Evolutionary conservation across 2,113 vertebrate genomes (phyloP), one percentile per base, ranked within the genome.

Genomic region (Baryphthengus martii): DNA sequence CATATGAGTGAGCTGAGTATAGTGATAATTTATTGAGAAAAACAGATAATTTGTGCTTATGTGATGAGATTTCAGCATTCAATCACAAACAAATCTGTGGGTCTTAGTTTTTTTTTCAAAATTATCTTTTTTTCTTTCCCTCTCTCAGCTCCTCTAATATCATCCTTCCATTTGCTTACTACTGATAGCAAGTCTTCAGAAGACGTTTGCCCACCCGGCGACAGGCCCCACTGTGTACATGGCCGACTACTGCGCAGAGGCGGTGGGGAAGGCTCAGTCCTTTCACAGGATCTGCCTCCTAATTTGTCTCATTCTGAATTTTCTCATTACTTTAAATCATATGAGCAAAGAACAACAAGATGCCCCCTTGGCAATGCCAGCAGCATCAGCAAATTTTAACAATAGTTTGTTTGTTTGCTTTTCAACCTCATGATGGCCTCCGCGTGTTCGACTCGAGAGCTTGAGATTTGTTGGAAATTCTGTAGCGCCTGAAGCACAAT

Each of bases 361-460:
- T 92, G 74, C 47, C 53, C 75, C 79, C 82, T 73, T 75, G 78
- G 85, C 79, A 87, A 47, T 23, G 88, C 93, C 95, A 91, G 91
- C 73, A 94, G 86, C 95, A 92, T 93, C 93, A 93, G 96, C 86
- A 93, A 53, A 93, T 85, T 94, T 92, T 93, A 91, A 96, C 96
- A 97, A 85, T 74, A 85, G 83, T 93, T 95, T 93, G 88, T 90
- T 93, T 97, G 89, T 97, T 66, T 65, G 76, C 75, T 94, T 92
- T 95, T 94, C 92, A 96, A 79, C 78, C 79, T 96, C 91, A 73
- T 52, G 77, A 93, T 85, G 71, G 90, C 61, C 87, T 95, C 95
- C 78, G 74, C 44, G 5, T 81, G 53, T 89, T 80, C 95, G 90
- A 94, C 84, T 88, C 92, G 42, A 79, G 83, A 92, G 88, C 25